These are phyloP conservation scores for Diabrotica virgifera DNA, from an alignment of 1,140 invertebrate species.

Conservation along the genomic window DNA sequence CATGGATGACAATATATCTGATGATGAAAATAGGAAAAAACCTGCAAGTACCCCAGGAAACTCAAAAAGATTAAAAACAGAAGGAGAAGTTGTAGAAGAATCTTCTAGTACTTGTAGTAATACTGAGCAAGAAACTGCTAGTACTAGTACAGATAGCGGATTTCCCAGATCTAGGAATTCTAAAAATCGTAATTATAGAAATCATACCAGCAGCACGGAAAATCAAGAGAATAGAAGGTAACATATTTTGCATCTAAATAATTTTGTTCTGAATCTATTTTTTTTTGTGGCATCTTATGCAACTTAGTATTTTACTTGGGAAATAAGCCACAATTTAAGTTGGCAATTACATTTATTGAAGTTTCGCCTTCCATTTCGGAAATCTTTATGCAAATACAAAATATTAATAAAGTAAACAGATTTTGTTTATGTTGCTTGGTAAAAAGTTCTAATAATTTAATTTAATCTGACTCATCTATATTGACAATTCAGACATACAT, in stretches of 20 bases:
- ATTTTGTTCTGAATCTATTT: too few species aligned
- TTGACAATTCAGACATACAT: too few species aligned
- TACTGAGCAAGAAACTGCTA: constrained; percentile 32
- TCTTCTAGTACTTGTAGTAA: constrained; percentile 33
- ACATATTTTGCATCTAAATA: neutral
- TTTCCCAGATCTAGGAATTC: constrained; percentile 26
- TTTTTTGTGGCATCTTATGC: too few species aligned
- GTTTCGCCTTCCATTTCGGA: too few species aligned
- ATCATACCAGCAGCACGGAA: constrained; percentile 13
- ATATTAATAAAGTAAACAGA: too few species aligned
- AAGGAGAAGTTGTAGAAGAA: constrained; percentile 28
- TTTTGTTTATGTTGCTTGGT: too few species aligned
- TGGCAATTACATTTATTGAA: too few species aligned
- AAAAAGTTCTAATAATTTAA: too few species aligned
- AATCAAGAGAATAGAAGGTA: constrained; percentile 7
- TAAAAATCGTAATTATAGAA: constrained; percentile 32
- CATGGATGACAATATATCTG: constrained; percentile 41
- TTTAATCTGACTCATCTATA: too few species aligned
- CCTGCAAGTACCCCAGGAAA: constrained; percentile 27
- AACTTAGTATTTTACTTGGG: too few species aligned
- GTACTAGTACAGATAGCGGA: constrained; percentile 35
- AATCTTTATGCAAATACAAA: too few species aligned
- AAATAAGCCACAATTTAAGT: too few species aligned
- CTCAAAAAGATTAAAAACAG: constrained; percentile 40
- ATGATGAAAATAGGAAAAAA: constrained; percentile 30